These are phyloP conservation scores for Caenorhabditis angaria DNA, from an alignment of 2,888 invertebrate species.

Conservation along the genomic window DNA sequence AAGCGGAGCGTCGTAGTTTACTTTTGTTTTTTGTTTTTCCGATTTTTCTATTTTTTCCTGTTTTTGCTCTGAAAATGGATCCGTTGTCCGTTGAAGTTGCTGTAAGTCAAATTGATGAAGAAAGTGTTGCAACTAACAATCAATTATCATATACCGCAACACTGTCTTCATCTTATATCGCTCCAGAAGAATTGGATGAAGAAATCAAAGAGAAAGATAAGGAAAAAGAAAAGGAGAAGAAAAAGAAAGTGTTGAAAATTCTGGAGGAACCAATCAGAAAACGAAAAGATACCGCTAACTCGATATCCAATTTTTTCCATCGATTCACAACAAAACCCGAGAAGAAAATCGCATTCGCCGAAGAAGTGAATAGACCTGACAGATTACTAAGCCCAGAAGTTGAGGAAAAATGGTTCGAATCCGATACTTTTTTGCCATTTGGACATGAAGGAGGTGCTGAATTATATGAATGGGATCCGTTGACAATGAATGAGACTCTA, in stretches of 20 bases:
- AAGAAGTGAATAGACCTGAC: conserved; percentile 45
- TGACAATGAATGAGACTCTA: conserved; percentile 43
- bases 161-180: conserved; percentile 28
- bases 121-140: conserved; percentile 19
- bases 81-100: conserved; percentile 37
- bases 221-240: conserved; percentile 7
- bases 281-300: conserved; percentile 51
- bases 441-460: conserved; percentile 49
- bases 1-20: too few species aligned
- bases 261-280: conserved; percentile 39
- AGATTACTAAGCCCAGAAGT: conserved; percentile 42
- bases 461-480: conserved; percentile 49
- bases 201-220: conserved; percentile 24
- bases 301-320: conserved; percentile 53
- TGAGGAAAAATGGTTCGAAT: conserved; percentile 42
- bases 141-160: conserved; percentile 31
- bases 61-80: too few species aligned
- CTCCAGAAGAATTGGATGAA: conserved; percentile 27
- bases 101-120: too few species aligned
- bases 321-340: conserved; percentile 53
- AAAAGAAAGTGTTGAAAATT: conserved; percentile 21
- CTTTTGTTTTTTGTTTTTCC: too few species aligned
- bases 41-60: too few species aligned
- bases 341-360: conserved; percentile 43
- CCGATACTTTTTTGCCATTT: conserved; percentile 10